Percentiles rank a stretch among this genome's conserved stretches.
phyloP scores from a whole-genome alignment of 2,797 vertebrate genomes.

The Streptopelia turtur region DNA sequence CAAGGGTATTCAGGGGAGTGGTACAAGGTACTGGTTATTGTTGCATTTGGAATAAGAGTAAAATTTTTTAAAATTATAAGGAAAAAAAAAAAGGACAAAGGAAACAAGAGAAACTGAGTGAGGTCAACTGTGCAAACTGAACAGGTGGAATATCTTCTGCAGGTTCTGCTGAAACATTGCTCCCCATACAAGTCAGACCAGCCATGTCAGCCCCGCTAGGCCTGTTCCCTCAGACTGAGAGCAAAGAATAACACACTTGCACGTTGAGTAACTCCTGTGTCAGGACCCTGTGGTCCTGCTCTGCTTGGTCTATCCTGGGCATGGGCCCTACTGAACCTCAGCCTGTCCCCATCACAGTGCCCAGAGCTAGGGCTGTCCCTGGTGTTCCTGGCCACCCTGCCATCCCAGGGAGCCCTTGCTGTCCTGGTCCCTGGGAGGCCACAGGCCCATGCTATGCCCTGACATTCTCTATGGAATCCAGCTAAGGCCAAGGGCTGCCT shows the following conservation, averaged over 20 bases:
- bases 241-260: fast-evolving
- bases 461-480: not conserved
- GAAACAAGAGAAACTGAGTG: not conserved
- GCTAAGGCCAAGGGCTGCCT: not conserved
- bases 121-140: not conserved
- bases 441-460: not conserved
- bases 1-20: not conserved
- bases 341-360: not conserved
- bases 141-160: not conserved
- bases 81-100: not conserved
- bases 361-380: not conserved
- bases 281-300: not conserved
- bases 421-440: not conserved
- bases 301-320: not conserved
- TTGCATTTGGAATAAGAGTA: not conserved
- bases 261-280: not conserved
- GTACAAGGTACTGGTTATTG: not conserved
- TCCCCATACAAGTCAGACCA: fast-evolving
- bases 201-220: fast-evolving
- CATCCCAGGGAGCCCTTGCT: fast-evolving
- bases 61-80: not conserved
- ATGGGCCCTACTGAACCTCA: fast-evolving
- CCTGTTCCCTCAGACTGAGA: not conserved
- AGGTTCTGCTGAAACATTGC: not conserved
- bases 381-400: fast-evolving